These are phyloP conservation scores for Argyresthia goedartella DNA, from an alignment of 2,888 invertebrate genomes.

Conservation along the genomic window DNA sequence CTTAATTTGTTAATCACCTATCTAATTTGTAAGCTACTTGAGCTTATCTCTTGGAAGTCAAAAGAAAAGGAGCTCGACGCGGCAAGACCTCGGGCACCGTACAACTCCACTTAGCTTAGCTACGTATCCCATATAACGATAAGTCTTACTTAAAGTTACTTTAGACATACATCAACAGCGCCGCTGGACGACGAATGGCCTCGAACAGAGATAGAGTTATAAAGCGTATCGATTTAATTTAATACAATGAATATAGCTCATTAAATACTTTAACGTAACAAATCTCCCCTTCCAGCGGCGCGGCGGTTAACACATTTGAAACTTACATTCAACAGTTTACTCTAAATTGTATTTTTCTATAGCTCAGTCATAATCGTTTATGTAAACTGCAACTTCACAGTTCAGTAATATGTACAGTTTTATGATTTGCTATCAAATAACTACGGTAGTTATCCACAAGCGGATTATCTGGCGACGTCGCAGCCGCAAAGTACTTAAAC, in stretches of 20 bases:
- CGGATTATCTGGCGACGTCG: constrained; percentile 16
- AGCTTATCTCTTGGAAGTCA: constrained; percentile 35
- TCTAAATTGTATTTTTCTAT: constrained; percentile 39
- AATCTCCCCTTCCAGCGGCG: constrained; percentile 25
- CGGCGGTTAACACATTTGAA: constrained; percentile 29
- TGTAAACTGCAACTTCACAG: constrained; percentile 45
- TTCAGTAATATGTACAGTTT: constrained; percentile 53
- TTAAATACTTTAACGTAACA: constrained; percentile 37
- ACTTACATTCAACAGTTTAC: constrained; percentile 47
- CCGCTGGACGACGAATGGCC: constrained; percentile 27
- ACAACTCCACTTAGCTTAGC: constrained; percentile 30
- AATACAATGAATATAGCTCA: constrained; percentile 34
- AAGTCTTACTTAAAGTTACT: constrained; percentile 36
- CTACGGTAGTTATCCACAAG: constrained; percentile 42
- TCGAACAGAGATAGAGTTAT: constrained; percentile 45
- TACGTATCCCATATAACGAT: constrained; percentile 37
- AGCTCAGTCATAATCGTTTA: constrained; percentile 59
- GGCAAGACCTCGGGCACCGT: constrained; percentile 48
- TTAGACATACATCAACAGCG: constrained; percentile 44
- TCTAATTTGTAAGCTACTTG: constrained; percentile 60
- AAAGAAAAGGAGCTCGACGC: constrained; percentile 40
- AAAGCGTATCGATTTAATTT: constrained; percentile 58
- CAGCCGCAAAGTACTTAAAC: background rate
- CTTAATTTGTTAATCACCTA: constrained; percentile 68
- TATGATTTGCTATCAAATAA: constrained; percentile 39